Conservation (phyloP, 2,113 vertebrate species). For the Nyctereutes procyonoides region DNA sequence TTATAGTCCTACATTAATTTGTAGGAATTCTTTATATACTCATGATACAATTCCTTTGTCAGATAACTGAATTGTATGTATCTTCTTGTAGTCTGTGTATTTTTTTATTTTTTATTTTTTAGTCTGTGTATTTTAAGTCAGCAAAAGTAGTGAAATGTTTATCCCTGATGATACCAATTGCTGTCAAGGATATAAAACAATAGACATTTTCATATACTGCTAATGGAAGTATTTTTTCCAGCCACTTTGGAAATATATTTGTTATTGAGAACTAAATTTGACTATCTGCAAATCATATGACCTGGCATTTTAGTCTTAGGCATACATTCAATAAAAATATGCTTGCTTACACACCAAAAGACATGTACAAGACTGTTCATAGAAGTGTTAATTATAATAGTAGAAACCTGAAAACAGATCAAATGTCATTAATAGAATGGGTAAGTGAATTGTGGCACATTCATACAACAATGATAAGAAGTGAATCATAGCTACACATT, state of each 20-base stretch:
- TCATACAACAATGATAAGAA: background rate
- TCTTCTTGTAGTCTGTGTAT: background rate
- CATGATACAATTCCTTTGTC: background rate
- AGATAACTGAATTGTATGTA: background rate
- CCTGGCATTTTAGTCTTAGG: background rate
- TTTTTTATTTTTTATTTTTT: background rate
- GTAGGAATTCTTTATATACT: background rate
- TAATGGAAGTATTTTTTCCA: background rate
- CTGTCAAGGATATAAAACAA: background rate
- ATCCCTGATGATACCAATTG: background rate
- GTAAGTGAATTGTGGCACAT: background rate
- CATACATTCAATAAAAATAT: background rate
- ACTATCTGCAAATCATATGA: background rate
- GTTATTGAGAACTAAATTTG: background rate
- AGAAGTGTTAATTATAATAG: background rate
- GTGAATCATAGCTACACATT: background rate
- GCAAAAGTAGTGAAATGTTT: slow-evolving; percentile 7
- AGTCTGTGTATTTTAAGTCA: background rate
- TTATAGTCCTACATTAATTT: too few relatives aligned
- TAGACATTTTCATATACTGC: background rate
- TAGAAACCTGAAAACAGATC: background rate
- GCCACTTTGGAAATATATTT: background rate
- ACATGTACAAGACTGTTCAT: background rate
- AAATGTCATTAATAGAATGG: background rate
- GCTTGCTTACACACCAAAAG: background rate